Conservation (phyloP, 2,888 invertebrate genomes). For the Ochropleura leucogaster region DNA sequence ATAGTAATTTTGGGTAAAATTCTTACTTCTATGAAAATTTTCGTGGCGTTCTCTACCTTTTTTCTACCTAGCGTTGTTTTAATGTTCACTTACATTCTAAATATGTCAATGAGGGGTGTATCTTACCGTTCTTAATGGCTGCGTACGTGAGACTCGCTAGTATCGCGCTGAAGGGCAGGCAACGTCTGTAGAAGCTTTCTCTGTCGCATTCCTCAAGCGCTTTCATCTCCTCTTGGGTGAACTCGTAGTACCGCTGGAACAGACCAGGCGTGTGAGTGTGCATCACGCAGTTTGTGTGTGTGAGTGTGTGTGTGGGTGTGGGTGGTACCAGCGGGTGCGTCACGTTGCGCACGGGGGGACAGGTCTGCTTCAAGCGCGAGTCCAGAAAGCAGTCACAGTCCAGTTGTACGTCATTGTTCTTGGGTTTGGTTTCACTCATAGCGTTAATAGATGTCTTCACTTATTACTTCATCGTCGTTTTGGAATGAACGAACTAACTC, state of each 20-base stretch:
- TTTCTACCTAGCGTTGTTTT: constrained; percentile 20
- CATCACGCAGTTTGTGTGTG: background rate
- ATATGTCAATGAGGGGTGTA: background rate
- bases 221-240: constrained; percentile 93
- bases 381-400: constrained; percentile 73
- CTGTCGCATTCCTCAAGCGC: constrained; percentile 94
- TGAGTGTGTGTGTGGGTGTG: background rate
- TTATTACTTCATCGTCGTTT: constrained; percentile 67
- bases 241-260: constrained; percentile 91
- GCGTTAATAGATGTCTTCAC: constrained; percentile 55
- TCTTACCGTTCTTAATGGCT: constrained; percentile 92
- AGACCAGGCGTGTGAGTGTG: constrained; percentile 22
- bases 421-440: constrained; percentile 68
- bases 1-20: constrained; percentile 19
- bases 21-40: constrained; percentile 87
- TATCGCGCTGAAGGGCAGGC: constrained; percentile 92
- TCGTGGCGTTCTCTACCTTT: constrained; percentile 74
- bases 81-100: constrained; percentile 9
- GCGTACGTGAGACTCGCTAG: constrained; percentile 92
- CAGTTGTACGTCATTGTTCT: constrained; percentile 29
- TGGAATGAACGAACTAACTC: constrained; percentile 63
- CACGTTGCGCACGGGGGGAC: constrained; percentile 77
- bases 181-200: constrained; percentile 95
- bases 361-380: constrained; percentile 66
- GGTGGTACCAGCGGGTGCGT: constrained; percentile 84